Conservation (phyloP, 2,888 invertebrate species). For the Tachina grossa region DNA sequence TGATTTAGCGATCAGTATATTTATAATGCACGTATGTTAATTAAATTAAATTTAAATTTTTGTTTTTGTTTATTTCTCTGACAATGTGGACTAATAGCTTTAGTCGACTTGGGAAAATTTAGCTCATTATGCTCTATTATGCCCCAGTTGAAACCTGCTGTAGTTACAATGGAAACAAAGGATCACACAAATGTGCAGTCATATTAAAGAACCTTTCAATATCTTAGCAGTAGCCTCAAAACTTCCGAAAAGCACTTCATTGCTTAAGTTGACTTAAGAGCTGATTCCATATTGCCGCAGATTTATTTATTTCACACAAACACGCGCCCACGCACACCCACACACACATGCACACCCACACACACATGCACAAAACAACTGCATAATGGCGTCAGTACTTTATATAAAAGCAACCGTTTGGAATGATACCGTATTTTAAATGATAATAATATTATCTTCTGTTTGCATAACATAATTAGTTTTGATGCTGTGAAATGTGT, state of each 20-base stretch:
- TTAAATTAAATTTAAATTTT: no score
- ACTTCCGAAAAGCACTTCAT: neutral
- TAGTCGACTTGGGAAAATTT: no score
- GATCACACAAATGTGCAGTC: no score
- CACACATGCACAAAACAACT: neutral
- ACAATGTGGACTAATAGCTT: no score
- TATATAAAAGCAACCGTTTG: constrained; percentile 8
- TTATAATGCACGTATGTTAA: no score
- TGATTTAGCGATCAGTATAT: no score
- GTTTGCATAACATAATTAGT: neutral
- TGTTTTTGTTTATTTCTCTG: no score
- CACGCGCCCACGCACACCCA: neutral
- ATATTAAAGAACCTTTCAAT: no score
- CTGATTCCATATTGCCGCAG: neutral
- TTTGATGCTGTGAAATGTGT: neutral
- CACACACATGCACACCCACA: neutral
- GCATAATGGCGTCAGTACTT: neutral
- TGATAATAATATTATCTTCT: neutral
- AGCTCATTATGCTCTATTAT: no score
- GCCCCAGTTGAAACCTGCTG: no score
- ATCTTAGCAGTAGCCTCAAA: no score
- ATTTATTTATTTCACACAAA: neutral
- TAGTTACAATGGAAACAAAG: no score
- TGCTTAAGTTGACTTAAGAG: neutral
- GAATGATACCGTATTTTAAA: neutral